Percentiles rank a stretch among this genome's conserved stretches.
phyloP scores from a whole-genome alignment of 2,113 vertebrate genomes.

The Pandion haliaetus region DNA sequence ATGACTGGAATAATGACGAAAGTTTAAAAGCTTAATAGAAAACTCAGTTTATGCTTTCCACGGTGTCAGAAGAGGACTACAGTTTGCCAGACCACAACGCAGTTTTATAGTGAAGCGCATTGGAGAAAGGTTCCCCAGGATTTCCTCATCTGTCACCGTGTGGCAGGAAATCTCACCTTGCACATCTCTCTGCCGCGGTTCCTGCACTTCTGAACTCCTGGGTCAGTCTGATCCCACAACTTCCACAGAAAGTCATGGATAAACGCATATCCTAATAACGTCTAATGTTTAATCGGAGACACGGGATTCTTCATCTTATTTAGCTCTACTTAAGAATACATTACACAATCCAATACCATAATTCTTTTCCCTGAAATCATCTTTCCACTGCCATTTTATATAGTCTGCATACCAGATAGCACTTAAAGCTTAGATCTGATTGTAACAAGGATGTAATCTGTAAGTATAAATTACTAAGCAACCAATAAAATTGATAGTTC shows the following conservation, averaged over 20 bases:
- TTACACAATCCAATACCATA: background rate
- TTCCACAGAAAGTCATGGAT: background rate
- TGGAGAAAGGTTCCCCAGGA: background rate
- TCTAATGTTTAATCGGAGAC: background rate
- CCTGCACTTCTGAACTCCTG: background rate
- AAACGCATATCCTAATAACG: background rate
- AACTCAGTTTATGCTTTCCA: background rate
- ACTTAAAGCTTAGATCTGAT: background rate
- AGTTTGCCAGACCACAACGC: accelerated
- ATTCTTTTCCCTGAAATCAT: background rate
- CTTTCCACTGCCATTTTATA: background rate
- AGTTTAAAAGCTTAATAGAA: background rate
- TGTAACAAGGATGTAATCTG: background rate
- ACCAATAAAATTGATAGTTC: background rate
- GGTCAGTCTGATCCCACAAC: background rate
- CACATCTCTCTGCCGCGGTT: background rate
- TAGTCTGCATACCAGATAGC: background rate
- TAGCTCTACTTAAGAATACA: background rate
- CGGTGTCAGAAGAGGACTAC: background rate
- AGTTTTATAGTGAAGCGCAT: background rate
- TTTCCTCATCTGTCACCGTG: background rate
- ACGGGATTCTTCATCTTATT: background rate
- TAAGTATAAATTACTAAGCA: no score
- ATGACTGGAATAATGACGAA: background rate
- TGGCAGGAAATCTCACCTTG: background rate